phyloP scores from a whole-genome alignment of 2,797 vertebrate genomes.

The Spheniscus humboldti region DNA sequence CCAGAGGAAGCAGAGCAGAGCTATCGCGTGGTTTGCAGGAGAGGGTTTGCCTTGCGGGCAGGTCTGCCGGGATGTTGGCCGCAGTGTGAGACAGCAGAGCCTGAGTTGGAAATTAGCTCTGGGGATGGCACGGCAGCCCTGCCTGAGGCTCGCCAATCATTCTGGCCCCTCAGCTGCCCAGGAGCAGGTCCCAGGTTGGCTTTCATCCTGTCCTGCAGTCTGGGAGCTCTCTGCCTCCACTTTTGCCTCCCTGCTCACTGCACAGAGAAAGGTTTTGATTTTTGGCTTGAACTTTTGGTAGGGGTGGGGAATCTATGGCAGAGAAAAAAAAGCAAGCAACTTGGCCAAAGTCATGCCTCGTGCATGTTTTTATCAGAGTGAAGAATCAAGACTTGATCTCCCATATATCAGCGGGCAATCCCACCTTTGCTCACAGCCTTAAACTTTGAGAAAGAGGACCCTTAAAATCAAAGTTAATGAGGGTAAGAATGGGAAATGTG shows the following conservation, averaged over 20 bases:
- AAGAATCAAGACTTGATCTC: background rate
- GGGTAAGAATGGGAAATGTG: background rate
- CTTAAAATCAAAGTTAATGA: background rate
- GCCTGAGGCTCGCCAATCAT: rapidly evolving
- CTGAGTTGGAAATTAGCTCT: background rate
- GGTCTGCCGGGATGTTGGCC: background rate
- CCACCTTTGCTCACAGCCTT: background rate
- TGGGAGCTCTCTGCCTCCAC: background rate
- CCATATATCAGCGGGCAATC: background rate
- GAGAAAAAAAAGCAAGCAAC: background rate
- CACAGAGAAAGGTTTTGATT: background rate
- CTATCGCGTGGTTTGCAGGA: background rate
- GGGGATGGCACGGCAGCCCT: background rate
- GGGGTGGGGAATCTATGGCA: background rate
- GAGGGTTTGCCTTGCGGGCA: background rate
- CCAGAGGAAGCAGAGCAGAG: background rate
- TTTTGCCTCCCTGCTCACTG: background rate
- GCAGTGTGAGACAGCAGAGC: background rate
- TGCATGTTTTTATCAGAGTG: background rate
- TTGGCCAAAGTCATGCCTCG: background rate
- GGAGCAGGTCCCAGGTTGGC: background rate
- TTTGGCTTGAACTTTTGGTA: background rate
- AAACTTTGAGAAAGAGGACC: background rate
- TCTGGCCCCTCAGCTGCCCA: background rate
- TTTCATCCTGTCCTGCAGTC: background rate